phyloP scores from a whole-genome alignment of 2,888 invertebrate genomes.

The Metellina segmentata region DNA sequence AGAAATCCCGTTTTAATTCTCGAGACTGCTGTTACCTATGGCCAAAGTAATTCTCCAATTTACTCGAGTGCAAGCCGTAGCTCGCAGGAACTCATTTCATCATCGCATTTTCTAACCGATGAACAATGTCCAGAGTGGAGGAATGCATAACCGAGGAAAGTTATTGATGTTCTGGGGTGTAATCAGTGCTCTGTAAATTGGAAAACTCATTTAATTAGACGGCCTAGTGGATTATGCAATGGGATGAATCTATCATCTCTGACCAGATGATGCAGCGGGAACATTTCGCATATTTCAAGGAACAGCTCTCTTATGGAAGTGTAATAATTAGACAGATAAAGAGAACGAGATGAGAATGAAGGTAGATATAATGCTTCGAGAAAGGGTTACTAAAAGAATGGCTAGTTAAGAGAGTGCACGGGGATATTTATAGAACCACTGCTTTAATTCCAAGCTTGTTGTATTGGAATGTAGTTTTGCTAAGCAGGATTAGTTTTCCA shows the following conservation, averaged over 20 bases:
- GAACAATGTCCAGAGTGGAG: conserved; percentile 44
- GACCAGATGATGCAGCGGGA: conserved; percentile 13
- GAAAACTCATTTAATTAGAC: conserved; percentile 73
- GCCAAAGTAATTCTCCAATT: neutral
- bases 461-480: no score
- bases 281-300: conserved; percentile 38
- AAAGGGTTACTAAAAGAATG: neutral
- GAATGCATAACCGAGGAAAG: conserved; percentile 41
- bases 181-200: conserved; percentile 69
- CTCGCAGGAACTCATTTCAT: conserved; percentile 23
- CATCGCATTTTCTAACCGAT: conserved; percentile 55
- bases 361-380: neutral
- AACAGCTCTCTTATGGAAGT: conserved; percentile 18
- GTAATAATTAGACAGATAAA: conserved; percentile 54
- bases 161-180: conserved; percentile 68
- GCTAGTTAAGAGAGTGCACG: no score
- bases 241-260: conserved; percentile 58
- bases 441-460: no score
- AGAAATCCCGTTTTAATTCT: neutral
- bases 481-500: no score
- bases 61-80: conserved; percentile 2
- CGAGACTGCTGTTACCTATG: neutral
- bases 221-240: conserved; percentile 57
- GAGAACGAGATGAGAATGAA: neutral
- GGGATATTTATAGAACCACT: no score